Conservation (phyloP, 2,888 invertebrate genomes). For the Trachelus troglodyta region DNA sequence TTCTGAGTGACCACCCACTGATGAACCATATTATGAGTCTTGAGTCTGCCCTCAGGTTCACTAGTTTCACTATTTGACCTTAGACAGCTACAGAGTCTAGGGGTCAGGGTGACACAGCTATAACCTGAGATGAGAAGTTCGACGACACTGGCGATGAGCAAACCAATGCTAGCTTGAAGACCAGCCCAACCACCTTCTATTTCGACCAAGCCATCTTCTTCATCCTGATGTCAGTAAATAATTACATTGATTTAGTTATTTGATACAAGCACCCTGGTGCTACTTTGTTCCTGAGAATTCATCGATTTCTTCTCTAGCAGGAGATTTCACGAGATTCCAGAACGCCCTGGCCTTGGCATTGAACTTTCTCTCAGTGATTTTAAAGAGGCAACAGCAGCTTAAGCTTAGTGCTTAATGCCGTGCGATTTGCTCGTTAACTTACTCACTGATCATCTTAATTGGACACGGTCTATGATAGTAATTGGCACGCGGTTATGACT, state of each 20-base stretch:
- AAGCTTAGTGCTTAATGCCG: no score
- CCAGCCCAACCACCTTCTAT: slow-evolving; percentile 73
- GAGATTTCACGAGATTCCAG: slow-evolving; percentile 43
- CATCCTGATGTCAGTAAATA: slow-evolving; percentile 37
- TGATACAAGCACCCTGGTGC: neutral
- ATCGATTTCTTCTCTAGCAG: slow-evolving; percentile 6
- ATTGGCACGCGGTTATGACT: no score
- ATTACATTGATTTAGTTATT: slow-evolving; percentile 5
- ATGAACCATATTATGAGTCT: slow-evolving; percentile 62
- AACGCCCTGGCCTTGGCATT: slow-evolving; percentile 59
- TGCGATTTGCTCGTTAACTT: no score
- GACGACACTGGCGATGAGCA: slow-evolving; percentile 71
- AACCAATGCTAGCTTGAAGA: slow-evolving; percentile 73
- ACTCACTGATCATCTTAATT: no score
- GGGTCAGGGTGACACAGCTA: slow-evolving; percentile 57
- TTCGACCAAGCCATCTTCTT: slow-evolving; percentile 46
- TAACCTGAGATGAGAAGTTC: slow-evolving; percentile 66
- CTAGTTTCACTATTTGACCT: slow-evolving; percentile 38
- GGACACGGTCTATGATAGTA: no score
- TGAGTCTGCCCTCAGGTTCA: slow-evolving; percentile 47
- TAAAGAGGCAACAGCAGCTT: no score
- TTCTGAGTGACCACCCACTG: slow-evolving; percentile 63
- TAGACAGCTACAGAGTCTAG: slow-evolving; percentile 60
- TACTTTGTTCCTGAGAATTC: no score
- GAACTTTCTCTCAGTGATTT: slow-evolving; percentile 50